Evolutionary conservation across 2,113 vertebrate species (phyloP).

Genomic region (Oryzias woworae): DNA sequence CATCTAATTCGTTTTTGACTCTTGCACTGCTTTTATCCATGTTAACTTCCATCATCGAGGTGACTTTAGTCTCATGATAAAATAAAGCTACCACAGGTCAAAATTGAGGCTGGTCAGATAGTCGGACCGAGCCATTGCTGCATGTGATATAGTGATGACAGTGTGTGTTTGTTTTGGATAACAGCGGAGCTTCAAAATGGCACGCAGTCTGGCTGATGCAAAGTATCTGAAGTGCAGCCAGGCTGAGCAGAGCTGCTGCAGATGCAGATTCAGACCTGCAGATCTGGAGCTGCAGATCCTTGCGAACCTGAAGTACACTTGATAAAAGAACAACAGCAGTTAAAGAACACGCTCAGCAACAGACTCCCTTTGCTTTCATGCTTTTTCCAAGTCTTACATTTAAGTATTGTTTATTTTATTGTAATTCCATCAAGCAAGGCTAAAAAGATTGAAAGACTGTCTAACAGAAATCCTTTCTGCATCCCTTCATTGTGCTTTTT

Average conservation of each 20-base stretch:
- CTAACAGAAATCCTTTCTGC: constrained; percentile 1
- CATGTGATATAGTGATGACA: constrained; percentile 6
- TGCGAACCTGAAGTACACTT: constrained; percentile 6
- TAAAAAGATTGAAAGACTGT: too few species aligned
- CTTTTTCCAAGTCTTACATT: background rate
- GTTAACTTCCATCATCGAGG: too few species aligned
- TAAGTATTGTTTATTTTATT: background rate
- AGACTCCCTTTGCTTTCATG: constrained; percentile 4
- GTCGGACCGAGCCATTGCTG: background rate
- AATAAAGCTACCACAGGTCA: background rate
- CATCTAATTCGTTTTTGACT: too few species aligned
- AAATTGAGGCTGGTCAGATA: background rate
- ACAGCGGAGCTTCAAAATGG: background rate
- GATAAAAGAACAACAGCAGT: constrained; percentile 13
- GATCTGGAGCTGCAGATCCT: constrained; percentile 13
- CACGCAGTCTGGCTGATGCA: background rate
- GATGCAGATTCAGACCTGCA: constrained; percentile 21
- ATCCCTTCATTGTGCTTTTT: constrained; percentile 1
- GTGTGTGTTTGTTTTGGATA: constrained; percentile 16
- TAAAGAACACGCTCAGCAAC: background rate
- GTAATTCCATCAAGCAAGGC: too few species aligned
- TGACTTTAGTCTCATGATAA: too few species aligned
- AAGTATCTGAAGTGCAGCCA: background rate
- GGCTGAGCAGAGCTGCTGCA: background rate
- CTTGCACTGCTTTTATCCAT: too few species aligned